Base-by-base conservation (phyloP, 1,140 invertebrate genomes). In the Drosophila lacteicornis region DNA sequence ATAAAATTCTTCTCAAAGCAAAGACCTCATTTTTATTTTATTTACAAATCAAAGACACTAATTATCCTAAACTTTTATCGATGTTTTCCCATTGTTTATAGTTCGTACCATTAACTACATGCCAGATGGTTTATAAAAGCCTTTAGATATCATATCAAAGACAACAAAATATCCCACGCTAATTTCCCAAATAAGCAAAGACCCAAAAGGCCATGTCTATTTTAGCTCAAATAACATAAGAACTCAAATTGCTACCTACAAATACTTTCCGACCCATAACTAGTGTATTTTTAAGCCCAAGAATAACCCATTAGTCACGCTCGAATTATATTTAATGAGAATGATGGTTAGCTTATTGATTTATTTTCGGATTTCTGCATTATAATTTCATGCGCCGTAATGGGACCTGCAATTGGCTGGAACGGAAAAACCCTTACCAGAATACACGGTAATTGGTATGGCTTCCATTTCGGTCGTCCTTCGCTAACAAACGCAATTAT, bases 391-490 rank as follows among this genome's bases (percentile, higher is more conserved):
- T 75, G 82, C 56, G 58, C 79, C 60, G 40, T 47, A 57, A 61
- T 73, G 27, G 55, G 50, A 27, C 53, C 40, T 49, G 7, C 33
- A 69, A 76, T 69, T 76, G 51, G 53, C 40, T 61, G 51, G 45
- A 58, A 73, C 33, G 53, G 33, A 56, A 56, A 38, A 56, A 9
- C 67, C 12, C 43, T 19, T 30, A 55, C 55, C 60, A 94, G 95
- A 95, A 91, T 96, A 96, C 79, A 95, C 95, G 67, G 95, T 95
- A 93, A 94, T 94, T 94, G 87, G 85, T 56, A 36, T 55, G 51
- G 49, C 51, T 47, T 73, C 55, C 33, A 63, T 69, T 65, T 46
- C 25, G 17, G n/a, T 49, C 25, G 51, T 59, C 45, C 51, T 50
- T 62, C 17, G 25, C 58, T 58, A 51, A 79, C 75, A 25, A 25